Conservation (phyloP, 2,113 vertebrate genomes). For the Cercocebus atys region DNA sequence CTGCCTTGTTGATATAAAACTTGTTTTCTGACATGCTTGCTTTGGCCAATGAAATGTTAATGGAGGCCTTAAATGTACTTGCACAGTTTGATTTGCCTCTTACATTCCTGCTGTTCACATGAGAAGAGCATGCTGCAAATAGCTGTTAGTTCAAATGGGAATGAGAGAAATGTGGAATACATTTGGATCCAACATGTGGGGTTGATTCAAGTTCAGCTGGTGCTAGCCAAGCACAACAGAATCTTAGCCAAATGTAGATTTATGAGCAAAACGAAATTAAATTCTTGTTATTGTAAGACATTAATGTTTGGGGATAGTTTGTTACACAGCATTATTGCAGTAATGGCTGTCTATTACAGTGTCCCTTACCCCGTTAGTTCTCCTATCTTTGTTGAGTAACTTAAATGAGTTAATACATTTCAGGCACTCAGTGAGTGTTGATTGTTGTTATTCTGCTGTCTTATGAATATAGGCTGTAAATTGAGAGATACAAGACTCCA, state of each 20-base stretch:
- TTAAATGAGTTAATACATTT: constrained; percentile 5
- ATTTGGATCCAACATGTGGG: not conserved
- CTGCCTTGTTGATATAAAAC: not conserved
- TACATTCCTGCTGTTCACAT: not conserved
- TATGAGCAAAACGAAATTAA: not conserved
- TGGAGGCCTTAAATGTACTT: not conserved
- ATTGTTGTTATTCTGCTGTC: not conserved
- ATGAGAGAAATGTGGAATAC: not conserved
- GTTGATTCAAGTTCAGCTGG: not conserved
- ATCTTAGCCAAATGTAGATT: not conserved
- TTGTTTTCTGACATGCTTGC: not conserved
- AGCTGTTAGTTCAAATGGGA: not conserved
- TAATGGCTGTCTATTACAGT: not conserved
- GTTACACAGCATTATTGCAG: not conserved
- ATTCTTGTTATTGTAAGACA: not conserved
- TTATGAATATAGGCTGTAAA: not conserved
- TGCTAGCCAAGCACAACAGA: not conserved
- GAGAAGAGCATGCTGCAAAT: not conserved
- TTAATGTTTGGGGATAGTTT: not conserved
- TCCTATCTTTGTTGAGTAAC: not conserved
- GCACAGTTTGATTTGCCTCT: not conserved
- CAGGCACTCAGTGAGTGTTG: not conserved
- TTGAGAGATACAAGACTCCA: not conserved
- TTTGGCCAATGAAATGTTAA: not conserved
- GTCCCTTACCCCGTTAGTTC: not conserved